Base-by-base conservation (phyloP, 1,140 invertebrate genomes). In the Diorhabda elongata region DNA sequence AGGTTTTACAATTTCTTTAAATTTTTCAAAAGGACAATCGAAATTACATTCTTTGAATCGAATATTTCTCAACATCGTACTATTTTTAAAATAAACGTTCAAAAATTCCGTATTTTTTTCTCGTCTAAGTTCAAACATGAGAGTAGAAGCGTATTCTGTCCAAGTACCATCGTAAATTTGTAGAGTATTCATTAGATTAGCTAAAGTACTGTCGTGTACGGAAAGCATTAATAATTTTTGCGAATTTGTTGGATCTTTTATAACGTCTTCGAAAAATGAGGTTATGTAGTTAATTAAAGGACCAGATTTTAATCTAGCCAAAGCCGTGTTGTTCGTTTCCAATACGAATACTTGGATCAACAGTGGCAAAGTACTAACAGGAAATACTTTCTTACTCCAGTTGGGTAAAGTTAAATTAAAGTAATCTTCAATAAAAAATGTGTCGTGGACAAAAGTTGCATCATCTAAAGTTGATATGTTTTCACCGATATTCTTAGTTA, bases 371-470 rank as follows among this genome's bases (percentile, higher is more conserved):
- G 58, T 61, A 52, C 45, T 58, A 2, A 67, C 47, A 4, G 61
- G 65, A 59, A 85, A 75, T 57, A 80, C 74, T 64, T 76, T 72
- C 68, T 85, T 79, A 1, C 90, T 90, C 91, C 91, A 93, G 7
- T 85, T 81, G 0, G 92, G 92, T 57, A n/a, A 86, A n/a, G 61
- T 86, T 66, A 87, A 86, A 71, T 92, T 92, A 73, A 91, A 87
- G n/a, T 88, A 72, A 66, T 78, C 82, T 80, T 93, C 90, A 72
- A 92, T 91, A 58, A 82, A 85, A 26, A 93, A 79, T 11, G 81
- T 85, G 74, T 88, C 87, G 75, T 89, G 91, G 9, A 92, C 79
- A 67, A 86, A 85, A 67, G 86, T 81, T 1, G 88, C 77, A 59
- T 80, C 76, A 67, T 82, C 77, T 42, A 89, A 75, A 68, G 82